Conservation (phyloP, 2,888 invertebrate species). For the Cataglyphis rosenhaueri region DNA sequence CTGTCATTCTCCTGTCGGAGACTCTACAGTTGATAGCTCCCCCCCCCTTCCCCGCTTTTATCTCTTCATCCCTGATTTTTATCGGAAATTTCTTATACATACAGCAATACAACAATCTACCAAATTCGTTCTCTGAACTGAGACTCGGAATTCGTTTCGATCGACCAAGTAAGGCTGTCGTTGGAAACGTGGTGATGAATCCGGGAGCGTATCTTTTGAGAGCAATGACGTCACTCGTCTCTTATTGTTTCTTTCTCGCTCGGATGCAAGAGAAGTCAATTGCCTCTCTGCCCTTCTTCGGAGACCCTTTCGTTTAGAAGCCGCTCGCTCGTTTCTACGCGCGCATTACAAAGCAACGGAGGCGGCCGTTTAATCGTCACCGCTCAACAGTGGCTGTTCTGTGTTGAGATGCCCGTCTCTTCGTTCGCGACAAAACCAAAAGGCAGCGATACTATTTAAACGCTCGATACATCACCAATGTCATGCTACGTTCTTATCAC, state of each 20-base stretch:
- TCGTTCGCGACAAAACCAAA: conserved; percentile 27
- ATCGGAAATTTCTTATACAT: not conserved
- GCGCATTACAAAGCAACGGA: conserved; percentile 9
- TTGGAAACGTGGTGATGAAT: conserved; percentile 23
- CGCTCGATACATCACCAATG: conserved; percentile 38
- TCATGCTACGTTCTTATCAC: conserved; percentile 1
- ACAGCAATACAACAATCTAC: not conserved
- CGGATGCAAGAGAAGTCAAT: conserved; percentile 58
- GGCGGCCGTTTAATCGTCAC: conserved; percentile 42
- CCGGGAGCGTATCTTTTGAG: conserved; percentile 31
- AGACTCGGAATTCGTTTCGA: not conserved
- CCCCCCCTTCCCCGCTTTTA: not conserved
- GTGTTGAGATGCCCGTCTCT: not conserved
- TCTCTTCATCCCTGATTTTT: not conserved
- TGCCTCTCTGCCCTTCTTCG: conserved; percentile 65
- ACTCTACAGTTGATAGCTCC: not conserved
- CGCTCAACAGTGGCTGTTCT: conserved; percentile 29
- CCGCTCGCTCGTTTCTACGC: conserved; percentile 20
- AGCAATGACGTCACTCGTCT: conserved; percentile 59
- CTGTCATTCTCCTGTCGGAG: not conserved
- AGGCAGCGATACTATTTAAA: conserved; percentile 29
- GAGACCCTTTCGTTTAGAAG: conserved; percentile 53
- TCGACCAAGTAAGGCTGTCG: not conserved
- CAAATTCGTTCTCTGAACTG: not conserved
- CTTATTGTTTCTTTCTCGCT: conserved; percentile 44